Evolutionary conservation across 2,888 invertebrate genomes (phyloP), one percentile per base, ranked within the genome.

Genomic region (Melanophora roralis): DNA sequence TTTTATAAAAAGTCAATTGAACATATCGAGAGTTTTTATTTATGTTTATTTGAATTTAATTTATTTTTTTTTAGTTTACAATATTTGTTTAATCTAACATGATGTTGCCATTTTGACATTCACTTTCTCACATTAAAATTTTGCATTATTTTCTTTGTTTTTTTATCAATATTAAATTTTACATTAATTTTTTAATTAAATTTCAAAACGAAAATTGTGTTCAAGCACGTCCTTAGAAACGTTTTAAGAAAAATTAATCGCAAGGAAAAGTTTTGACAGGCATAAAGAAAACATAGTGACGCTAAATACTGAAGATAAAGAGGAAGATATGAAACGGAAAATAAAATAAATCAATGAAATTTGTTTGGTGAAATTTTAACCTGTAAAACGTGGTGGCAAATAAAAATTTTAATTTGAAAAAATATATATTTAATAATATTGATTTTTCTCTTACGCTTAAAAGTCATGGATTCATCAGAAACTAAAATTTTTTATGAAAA

Each of bases 31-130:
- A 27, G 3, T 11, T 27, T 38, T 23, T 9, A 12, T 19, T 67
- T 40, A 12, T 27, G 14, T 12, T 60, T 62, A 2, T 0, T 27
- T 27, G 3, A 27, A 27, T 27, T 27, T 27, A 19, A 34, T 23
- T 51, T 23, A 27, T 21, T 62, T 60, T 9, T n/a, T 11, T 32
- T 14, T 11, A 5, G 34, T 59, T 11, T 5, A 34, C 16, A 8
- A 64, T 21, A 19, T 67, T 32, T 27, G n/a, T 27, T 27, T 6
- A 45, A 21, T 43, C 49, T 71, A 60, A 51, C 69, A 71, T 59
- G 38, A 32, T 40, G 36, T 59, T 71, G 69, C 69, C 38, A 71
- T 49, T 59, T 55, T 73, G 55, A 73, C 72, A 73, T 73, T 38
- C 36, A 55, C 45, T 73, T 73, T 64, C 64, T 55, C 27, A 53